Evolutionary conservation across 2,113 vertebrate genomes (phyloP).

Genomic region (Calypte anna): DNA sequence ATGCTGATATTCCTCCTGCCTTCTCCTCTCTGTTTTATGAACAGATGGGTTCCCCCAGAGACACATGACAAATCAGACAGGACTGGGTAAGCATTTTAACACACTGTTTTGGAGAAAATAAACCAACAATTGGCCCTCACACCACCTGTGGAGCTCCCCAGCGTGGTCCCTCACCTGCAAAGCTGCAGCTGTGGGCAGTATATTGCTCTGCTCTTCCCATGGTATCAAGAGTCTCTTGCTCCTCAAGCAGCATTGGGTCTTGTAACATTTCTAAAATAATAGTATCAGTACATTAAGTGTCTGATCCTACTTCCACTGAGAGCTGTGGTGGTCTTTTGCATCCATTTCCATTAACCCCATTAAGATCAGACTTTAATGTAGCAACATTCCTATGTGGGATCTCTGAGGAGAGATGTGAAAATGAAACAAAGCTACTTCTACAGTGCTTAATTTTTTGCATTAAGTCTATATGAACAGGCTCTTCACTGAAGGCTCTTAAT

Average conservation of each 20-base stretch:
- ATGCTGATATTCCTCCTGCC: neutral
- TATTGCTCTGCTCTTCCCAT: accelerated
- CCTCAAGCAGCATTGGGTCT: neutral
- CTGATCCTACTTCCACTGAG: neutral
- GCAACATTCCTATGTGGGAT: neutral
- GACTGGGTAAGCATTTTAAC: neutral
- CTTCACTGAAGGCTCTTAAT: neutral
- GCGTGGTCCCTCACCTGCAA: neutral
- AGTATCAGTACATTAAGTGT: neutral
- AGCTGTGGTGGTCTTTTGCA: neutral
- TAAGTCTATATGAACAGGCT: neutral
- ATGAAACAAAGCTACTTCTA: neutral
- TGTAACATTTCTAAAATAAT: neutral
- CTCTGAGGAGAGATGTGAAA: neutral
- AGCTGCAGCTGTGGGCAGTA: neutral
- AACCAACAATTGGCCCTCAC: neutral
- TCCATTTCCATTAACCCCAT: neutral
- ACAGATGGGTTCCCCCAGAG: neutral
- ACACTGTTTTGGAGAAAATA: neutral
- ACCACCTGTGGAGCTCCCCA: neutral
- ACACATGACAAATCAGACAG: neutral
- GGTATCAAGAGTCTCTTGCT: neutral
- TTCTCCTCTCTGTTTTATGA: neutral
- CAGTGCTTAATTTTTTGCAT: neutral
- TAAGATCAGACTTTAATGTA: neutral